phyloP scores from a whole-genome alignment of 2,797 vertebrate species.

The Microchirus variegatus region DNA sequence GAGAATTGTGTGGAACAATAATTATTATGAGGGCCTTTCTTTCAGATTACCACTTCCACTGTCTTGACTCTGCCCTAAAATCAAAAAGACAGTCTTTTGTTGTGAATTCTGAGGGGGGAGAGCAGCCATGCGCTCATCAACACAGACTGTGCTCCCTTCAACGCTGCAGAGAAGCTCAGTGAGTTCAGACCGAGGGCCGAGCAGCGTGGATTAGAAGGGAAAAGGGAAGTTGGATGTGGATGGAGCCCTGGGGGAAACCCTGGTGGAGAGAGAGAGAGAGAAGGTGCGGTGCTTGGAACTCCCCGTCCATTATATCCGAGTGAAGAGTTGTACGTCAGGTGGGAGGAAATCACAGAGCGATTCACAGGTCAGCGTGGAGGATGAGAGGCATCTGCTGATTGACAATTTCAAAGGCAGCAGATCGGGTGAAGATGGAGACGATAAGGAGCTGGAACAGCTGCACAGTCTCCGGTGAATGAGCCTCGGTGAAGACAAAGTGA shows the following conservation, averaged over 20 bases:
- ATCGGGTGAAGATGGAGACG: constrained; percentile 27
- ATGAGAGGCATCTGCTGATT: constrained; percentile 31
- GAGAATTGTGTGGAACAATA: too few species aligned
- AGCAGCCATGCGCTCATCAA: too few species aligned
- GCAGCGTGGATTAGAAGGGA: constrained; percentile 9
- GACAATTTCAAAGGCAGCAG: constrained; percentile 38
- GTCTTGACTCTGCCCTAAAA: too few species aligned
- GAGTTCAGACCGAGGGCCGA: constrained; percentile 6
- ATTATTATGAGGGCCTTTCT: too few species aligned
- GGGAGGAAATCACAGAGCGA: constrained; percentile 32
- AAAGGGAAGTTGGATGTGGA: constrained; percentile 13
- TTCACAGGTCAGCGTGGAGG: constrained; percentile 35
- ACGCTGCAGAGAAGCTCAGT: background rate
- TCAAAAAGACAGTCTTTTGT: too few species aligned
- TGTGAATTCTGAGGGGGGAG: too few species aligned
- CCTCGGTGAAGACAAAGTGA: background rate
- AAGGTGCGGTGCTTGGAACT: background rate
- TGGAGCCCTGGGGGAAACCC: constrained; percentile 18
- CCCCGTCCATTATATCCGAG: constrained; percentile 39
- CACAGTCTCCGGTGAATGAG: constrained; percentile 13
- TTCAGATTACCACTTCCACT: too few species aligned
- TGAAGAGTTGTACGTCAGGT: constrained; percentile 18
- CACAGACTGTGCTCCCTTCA: too few species aligned
- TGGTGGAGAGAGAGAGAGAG: background rate
- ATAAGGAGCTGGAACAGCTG: constrained; percentile 9